Percentiles rank a stretch among this genome's conserved stretches.
These are phyloP conservation scores for Eidolon dupreanum DNA, from an alignment of 2,797 vertebrate genomes.

Conservation along the genomic window DNA sequence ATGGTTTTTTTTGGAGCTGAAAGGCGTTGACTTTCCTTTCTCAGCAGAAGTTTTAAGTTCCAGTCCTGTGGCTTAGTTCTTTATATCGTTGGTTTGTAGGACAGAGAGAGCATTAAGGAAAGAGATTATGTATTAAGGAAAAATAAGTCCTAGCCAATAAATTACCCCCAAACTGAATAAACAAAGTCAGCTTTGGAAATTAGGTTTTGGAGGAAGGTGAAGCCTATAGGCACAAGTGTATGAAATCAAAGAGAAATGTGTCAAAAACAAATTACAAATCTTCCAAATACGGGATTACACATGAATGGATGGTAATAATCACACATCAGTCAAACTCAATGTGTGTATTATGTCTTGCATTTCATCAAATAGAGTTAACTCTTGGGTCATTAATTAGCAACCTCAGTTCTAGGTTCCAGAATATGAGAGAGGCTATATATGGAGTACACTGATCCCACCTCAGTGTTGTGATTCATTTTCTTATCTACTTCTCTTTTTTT, in stretches of 20 bases:
- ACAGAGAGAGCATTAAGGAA: not conserved
- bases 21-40: not conserved
- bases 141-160: not conserved
- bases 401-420: not conserved
- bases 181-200: conserved; percentile 48
- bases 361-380: conserved; percentile 61
- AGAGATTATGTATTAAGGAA: conserved; percentile 43
- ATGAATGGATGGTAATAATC: conserved; percentile 63
- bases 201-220: conserved; percentile 41
- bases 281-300: conserved; percentile 24
- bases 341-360: conserved; percentile 54
- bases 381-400: conserved; percentile 50
- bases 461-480: not conserved
- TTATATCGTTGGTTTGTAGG: not conserved
- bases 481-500: conserved; percentile 75
- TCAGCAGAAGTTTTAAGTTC: not conserved
- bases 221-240: not conserved
- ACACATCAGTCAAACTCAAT: conserved; percentile 63
- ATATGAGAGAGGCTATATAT: not conserved
- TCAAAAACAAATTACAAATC: conserved; percentile 79
- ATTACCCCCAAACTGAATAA: conserved; percentile 48
- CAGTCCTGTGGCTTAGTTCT: not conserved
- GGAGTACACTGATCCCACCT: not conserved
- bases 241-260: conserved; percentile 75
- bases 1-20: not conserved